Base-by-base conservation (phyloP, 2,888 invertebrate species). In the Pemphredon lugubris region DNA sequence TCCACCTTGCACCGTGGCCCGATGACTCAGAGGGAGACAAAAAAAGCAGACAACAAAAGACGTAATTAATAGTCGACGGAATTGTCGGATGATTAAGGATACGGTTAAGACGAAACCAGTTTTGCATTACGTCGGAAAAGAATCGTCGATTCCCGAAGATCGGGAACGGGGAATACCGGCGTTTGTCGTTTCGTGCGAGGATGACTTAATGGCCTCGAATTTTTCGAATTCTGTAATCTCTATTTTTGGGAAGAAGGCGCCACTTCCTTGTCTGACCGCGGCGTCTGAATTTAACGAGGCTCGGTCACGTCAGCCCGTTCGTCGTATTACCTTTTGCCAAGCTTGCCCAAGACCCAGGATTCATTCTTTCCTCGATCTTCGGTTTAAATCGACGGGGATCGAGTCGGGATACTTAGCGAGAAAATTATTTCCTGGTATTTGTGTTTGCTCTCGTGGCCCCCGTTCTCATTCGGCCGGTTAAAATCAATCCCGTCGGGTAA, bases 181-280 rank as follows among this genome's bases (percentile, higher is more conserved):
- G 42, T 37, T 6, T 14, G 40, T 37, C 18, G 23, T 61, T 45
- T n/a, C 34, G 14, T 20, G 23, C 9, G 18, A 9, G 51, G 54
- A 55, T 48, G 54, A 40, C 32, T 47, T 73, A 60, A 73, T 60
- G 75, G 23, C 54, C 40, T 14, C 11, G 51, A 42, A 55, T 59
- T 63, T 73, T 59, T 58, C 13, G 57, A 34, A 67, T 73, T 54
- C 59, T 26, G 75, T 50, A 75, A 74, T 75, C 58, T 64, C 47
- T 75, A 75, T 75, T 75, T 75, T 70, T 60, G 75, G 70, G 37
- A 32, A 50, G 39, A 32, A 9, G 30, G 20, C 14, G 40, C 40
- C 40, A 59, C 59, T 59, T 59, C 59, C 48, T 59, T 30, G 59
- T 58, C 47, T 34, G 18, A 18, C 44, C 50, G 47, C 48, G 54